These are phyloP conservation scores for Natator depressus DNA, from an alignment of 2,113 vertebrate genomes.

Conservation along the genomic window DNA sequence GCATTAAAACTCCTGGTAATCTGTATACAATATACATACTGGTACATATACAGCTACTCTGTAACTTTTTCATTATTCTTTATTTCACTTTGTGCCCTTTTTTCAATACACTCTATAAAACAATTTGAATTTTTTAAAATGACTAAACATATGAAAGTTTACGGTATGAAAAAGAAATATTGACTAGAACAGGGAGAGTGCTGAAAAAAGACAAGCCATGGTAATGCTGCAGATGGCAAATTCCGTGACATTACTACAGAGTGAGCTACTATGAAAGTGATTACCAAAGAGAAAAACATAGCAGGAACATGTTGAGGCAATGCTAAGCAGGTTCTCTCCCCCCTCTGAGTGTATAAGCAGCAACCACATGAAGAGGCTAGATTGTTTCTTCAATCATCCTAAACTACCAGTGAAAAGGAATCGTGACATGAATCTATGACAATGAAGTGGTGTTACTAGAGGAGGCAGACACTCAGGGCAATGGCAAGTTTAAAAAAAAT, in stretches of 20 bases:
- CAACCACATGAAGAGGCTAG: not conserved
- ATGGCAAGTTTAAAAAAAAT: not conserved
- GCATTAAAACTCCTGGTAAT: not conserved
- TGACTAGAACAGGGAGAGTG: not conserved
- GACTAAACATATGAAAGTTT: not conserved
- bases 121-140: not conserved
- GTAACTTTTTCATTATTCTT: not conserved
- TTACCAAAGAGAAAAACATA: not conserved
- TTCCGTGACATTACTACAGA: not conserved
- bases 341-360: not conserved
- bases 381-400: not conserved
- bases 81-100: not conserved
- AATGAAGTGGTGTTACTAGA: not conserved
- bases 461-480: not conserved
- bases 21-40: rapidly evolving
- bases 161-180: not conserved
- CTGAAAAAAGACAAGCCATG: not conserved
- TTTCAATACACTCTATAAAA: not conserved
- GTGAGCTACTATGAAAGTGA: not conserved
- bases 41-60: not conserved
- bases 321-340: not conserved
- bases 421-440: not conserved
- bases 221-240: not conserved
- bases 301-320: not conserved
- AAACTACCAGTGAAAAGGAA: not conserved